Base-by-base conservation (phyloP, 2,113 vertebrate species). In the Sprattus sprattus region DNA sequence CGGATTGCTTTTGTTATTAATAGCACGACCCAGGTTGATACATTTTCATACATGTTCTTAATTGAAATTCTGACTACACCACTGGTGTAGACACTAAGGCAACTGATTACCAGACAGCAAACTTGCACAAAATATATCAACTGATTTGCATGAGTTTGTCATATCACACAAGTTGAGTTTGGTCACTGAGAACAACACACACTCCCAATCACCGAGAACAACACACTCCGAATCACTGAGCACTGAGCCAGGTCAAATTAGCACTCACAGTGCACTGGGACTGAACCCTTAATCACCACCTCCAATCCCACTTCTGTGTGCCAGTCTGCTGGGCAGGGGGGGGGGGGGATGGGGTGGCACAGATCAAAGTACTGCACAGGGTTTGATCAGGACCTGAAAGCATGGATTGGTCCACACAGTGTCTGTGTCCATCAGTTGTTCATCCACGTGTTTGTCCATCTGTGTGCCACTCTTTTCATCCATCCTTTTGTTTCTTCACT, bases 71-170 rank as follows among this genome's bases (percentile, higher is more conserved):
- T 15, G 13, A n/a, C n/a, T 15, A 3, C 15, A 54, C 52, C 11
- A 15, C 18, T n/a, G n/a, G 18, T 57, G 18, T 2, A 57, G 54
- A 54, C 50, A 2, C 54, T 6, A 15, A 7, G 45, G 57, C 28
- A 32, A 39, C 67, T 81, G 39, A 91, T 90, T 92, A 90, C 91
- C 94, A 94, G 92, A 83, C 91, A 93, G 90, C 89, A 92, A 89
- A 89, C 47, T 84, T 87, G 46, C 86, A 49, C 2, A 13, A 82
- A 13, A 82, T 45, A 85, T 87, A n/a, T 50, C 80, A 11, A 32
- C 4, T 93, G 92, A 95, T 94, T 92, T 94, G 95, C 95, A 95
- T 95, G 93, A 75, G 89, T 32, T 81, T 89, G 87, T 52, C 87
- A 92, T 84, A 87, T 89, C 89, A 91, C 84, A 75, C 84, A 87